These are phyloP conservation scores for Steinernema carpocapsae DNA, from an alignment of 2,888 invertebrate genomes.

Conservation along the genomic window DNA sequence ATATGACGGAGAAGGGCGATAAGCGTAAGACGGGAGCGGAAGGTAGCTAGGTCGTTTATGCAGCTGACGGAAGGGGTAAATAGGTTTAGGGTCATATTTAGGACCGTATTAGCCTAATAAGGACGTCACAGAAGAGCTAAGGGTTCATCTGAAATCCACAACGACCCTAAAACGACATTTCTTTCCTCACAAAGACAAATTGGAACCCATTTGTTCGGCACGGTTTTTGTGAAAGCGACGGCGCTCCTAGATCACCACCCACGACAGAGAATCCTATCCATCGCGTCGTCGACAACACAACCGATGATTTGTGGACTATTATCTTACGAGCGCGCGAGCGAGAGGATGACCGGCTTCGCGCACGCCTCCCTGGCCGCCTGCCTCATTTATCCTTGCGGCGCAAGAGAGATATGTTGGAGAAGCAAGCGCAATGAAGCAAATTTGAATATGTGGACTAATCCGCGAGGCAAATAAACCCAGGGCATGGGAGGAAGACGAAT, in stretches of 20 bases:
- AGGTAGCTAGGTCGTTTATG: not conserved
- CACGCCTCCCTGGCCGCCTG: not conserved
- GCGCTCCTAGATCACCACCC: no score
- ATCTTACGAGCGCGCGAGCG: not conserved
- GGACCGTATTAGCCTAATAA: not conserved
- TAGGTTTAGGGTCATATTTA: not conserved
- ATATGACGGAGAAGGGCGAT: not conserved
- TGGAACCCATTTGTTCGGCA: not conserved
- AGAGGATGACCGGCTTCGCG: not conserved
- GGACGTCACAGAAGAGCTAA: not conserved
- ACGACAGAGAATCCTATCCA: not conserved
- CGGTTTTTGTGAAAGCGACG: not conserved
- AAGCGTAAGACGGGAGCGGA: not conserved
- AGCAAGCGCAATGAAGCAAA: not conserved
- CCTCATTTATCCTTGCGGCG: not conserved
- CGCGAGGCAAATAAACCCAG: not conserved
- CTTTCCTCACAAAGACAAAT: constrained; percentile 14
- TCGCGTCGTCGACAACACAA: constrained; percentile 10
- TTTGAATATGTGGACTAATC: constrained; percentile 15
- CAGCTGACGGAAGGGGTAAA: not conserved
- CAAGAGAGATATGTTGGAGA: not conserved
- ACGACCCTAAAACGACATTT: no score
- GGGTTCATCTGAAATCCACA: not conserved
- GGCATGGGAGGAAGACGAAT: not conserved
- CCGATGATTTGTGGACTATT: constrained; percentile 29